Conservation (phyloP, 2,113 vertebrate species). For the Fukomys damarensis region DNA sequence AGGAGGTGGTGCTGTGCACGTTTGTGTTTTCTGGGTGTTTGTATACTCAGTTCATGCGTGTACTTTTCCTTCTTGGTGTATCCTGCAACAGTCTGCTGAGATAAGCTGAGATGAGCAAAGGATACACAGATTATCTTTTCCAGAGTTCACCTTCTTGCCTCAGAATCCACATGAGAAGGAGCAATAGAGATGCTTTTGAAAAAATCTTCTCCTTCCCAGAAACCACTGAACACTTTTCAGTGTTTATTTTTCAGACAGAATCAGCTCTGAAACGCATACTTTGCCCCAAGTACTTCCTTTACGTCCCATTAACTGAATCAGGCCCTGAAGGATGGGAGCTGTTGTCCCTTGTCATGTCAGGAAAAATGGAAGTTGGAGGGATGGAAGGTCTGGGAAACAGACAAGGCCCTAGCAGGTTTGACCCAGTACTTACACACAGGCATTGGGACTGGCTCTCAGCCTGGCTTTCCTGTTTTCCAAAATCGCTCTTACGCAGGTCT, state of each 20-base stretch:
- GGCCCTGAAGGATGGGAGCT: background rate
- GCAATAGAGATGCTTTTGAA: background rate
- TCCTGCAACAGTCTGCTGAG: background rate
- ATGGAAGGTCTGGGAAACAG: background rate
- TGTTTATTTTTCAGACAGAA: background rate
- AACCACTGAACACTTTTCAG: background rate
- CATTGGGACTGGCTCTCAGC: background rate
- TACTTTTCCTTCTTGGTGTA: background rate
- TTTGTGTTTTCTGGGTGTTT: no score
- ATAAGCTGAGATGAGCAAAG: no score
- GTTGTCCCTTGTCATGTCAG: background rate
- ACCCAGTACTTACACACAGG: background rate
- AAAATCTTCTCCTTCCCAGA: background rate
- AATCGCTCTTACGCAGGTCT: background rate
- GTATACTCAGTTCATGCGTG: no score
- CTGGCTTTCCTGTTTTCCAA: background rate
- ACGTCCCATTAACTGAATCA: background rate
- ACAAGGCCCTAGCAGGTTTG: background rate
- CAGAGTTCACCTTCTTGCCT: background rate
- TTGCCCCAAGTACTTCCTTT: background rate
- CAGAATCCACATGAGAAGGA: background rate
- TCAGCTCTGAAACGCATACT: background rate
- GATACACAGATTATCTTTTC: background rate
- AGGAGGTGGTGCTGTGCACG: rapidly evolving
- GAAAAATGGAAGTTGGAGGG: background rate